phyloP scores from a whole-genome alignment of 2,113 vertebrate species.

The Falcunculus frontatus region DNA sequence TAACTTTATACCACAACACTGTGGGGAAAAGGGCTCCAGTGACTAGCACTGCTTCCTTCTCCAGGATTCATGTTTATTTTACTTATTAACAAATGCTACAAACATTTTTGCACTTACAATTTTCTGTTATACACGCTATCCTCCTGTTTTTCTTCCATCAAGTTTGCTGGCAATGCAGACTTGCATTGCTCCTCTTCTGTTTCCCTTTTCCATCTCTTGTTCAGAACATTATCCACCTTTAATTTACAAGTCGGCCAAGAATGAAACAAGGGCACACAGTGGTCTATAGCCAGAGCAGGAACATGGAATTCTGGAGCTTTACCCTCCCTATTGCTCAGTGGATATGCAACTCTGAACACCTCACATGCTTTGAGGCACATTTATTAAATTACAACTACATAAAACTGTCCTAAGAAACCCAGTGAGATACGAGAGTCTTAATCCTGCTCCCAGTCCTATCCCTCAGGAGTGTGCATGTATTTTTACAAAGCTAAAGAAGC shows the following conservation, averaged over 20 bases:
- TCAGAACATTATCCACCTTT: background rate
- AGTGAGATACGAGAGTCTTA: background rate
- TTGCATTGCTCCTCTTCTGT: background rate
- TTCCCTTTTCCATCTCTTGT: background rate
- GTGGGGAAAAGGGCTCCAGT: background rate
- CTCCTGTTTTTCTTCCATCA: background rate
- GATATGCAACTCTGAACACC: background rate
- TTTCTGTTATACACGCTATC: accelerated
- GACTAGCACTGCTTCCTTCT: background rate
- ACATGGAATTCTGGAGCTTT: background rate
- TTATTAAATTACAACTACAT: background rate
- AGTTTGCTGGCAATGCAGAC: background rate
- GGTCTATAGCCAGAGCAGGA: background rate
- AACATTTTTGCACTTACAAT: background rate
- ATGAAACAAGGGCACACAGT: accelerated
- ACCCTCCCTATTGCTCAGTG: background rate
- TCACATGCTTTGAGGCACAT: background rate
- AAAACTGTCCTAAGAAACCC: background rate
- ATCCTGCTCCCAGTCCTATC: background rate
- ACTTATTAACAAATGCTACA: background rate
- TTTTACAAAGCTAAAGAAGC: background rate
- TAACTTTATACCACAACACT: background rate
- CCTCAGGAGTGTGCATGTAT: background rate
- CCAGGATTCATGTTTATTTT: background rate
- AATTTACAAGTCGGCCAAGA: background rate